Conservation (phyloP, 2,888 invertebrate species). For the Tetheella fluctuosa region DNA sequence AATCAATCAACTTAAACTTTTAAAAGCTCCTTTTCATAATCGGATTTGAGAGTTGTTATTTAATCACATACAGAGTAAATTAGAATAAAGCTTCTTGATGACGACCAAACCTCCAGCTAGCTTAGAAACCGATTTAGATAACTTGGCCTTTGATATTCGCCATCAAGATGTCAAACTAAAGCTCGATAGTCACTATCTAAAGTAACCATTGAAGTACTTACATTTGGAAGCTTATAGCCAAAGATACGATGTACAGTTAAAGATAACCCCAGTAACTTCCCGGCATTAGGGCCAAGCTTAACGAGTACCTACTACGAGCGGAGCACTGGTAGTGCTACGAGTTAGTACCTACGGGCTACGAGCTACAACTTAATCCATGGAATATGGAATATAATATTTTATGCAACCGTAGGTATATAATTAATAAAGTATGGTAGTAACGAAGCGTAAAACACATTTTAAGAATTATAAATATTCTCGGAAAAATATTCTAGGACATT, state of each 20-base stretch:
- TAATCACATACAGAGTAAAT: background rate
- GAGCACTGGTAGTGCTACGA: background rate
- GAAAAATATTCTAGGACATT: too few species aligned
- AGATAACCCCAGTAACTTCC: slow-evolving; percentile 5
- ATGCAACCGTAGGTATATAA: too few species aligned
- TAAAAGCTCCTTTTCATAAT: background rate
- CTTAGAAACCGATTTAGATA: background rate
- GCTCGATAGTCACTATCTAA: slow-evolving; percentile 7
- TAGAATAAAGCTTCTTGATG: background rate
- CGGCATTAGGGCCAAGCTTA: background rate
- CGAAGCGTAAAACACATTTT: too few species aligned
- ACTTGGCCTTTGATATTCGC: background rate
- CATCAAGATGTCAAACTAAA: background rate
- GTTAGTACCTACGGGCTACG: background rate
- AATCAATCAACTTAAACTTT: background rate
- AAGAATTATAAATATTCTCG: too few species aligned
- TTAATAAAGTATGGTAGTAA: too few species aligned
- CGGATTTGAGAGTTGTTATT: background rate
- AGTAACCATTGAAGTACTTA: background rate
- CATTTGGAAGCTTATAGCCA: slow-evolving; percentile 1
- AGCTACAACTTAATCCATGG: background rate
- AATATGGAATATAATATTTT: too few species aligned
- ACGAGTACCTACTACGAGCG: background rate
- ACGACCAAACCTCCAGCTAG: background rate
- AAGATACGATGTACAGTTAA: slow-evolving; percentile 5